A percentile compares a stretch with the other conserved stretches of the same genome.
These are phyloP conservation scores for Anas georgica DNA, from an alignment of 2,797 vertebrate species.

Conservation along the genomic window DNA sequence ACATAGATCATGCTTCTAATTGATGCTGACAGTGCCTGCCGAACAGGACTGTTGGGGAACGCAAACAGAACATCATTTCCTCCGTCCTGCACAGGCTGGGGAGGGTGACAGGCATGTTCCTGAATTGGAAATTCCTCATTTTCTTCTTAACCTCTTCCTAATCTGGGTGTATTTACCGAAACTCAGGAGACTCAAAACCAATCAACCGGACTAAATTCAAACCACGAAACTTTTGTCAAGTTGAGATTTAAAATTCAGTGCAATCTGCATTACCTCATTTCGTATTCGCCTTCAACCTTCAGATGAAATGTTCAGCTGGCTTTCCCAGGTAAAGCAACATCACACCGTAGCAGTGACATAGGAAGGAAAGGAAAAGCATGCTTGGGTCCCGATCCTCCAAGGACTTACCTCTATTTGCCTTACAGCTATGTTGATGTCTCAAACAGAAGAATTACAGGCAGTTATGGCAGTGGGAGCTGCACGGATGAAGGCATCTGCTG, in stretches of 20 bases:
- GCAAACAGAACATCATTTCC: neutral
- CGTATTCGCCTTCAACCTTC: neutral
- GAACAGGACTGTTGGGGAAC: neutral
- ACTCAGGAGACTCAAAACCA: neutral
- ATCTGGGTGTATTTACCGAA: neutral
- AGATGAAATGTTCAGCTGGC: neutral
- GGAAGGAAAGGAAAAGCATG: neutral
- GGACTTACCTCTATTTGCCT: neutral
- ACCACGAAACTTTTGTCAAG: neutral
- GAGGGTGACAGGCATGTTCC: neutral
- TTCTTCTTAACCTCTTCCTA: neutral
- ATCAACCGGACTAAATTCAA: neutral
- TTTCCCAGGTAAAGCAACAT: neutral
- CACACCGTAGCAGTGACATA: neutral
- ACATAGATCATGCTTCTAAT: neutral
- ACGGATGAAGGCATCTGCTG: neutral
- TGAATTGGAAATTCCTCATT: neutral
- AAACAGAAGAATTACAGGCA: neutral
- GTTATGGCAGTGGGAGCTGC: neutral
- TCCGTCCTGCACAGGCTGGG: neutral
- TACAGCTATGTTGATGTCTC: accelerated
- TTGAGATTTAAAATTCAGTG: neutral
- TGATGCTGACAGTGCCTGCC: neutral
- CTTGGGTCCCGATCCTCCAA: too few relatives aligned
- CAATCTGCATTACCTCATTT: neutral